Percentiles rank a stretch among this genome's conserved stretches.
Conservation (phyloP, 92 coral and sea anemone genomes). For the Zoanthus gigantus region DNA sequence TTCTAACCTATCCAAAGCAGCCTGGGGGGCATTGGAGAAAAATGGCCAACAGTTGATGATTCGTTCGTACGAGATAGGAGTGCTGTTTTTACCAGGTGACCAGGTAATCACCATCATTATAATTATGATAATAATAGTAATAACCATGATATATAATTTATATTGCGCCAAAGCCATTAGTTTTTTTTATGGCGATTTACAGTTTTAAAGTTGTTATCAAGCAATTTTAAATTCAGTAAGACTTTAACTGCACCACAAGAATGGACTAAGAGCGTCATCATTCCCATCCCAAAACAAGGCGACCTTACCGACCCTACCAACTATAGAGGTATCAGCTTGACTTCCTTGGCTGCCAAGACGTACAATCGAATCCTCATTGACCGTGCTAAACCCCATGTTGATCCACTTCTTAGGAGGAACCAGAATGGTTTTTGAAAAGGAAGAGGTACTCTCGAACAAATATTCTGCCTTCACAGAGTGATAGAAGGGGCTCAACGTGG, state of each 20-base stretch:
- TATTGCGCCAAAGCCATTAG: too few relatives aligned
- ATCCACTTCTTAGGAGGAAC: neutral
- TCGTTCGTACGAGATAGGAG: conserved; percentile 97
- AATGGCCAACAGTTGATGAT: conserved; percentile 93
- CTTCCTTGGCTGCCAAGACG: conserved; percentile 1
- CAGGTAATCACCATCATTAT: conserved; percentile 42
- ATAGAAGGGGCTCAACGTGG: neutral
- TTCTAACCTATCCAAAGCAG: conserved; percentile 96
- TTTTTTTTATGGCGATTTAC: too few relatives aligned
- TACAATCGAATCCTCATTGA: conserved; percentile 4
- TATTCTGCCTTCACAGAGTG: neutral
- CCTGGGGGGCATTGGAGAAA: conserved; percentile 97
- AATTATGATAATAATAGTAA: too few relatives aligned
- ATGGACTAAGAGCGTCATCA: conserved; percentile 25
- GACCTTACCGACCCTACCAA: conserved; percentile 18
- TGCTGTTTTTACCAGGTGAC: conserved; percentile 89
- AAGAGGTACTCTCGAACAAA: conserved; percentile 7
- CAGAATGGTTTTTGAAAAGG: conserved; percentile 14
- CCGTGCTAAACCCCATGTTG: conserved; percentile 1
- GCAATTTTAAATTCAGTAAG: too few relatives aligned
- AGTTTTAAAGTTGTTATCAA: too few relatives aligned
- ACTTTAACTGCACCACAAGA: neutral
- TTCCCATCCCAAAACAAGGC: conserved; percentile 25
- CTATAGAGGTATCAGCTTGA: conserved; percentile 18
- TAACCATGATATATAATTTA: too few relatives aligned